Conservation (phyloP, 2,888 invertebrate species). For the Ormyrus thymus region DNA sequence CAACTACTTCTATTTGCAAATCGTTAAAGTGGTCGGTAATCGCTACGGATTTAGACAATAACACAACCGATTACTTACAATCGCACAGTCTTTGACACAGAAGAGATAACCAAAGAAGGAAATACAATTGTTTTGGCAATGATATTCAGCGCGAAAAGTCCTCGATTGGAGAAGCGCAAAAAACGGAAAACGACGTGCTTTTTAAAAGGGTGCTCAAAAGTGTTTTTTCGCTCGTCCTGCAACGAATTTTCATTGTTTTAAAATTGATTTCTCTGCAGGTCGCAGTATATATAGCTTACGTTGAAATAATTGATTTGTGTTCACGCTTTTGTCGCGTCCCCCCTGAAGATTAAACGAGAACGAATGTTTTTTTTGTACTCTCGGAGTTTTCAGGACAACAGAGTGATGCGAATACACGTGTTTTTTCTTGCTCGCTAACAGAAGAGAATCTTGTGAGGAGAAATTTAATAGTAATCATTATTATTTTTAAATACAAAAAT, state of each 20-base stretch:
- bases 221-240: neutral
- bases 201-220: constrained; percentile 19
- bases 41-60: neutral
- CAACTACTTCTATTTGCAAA: neutral
- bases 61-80: neutral
- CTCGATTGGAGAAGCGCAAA: neutral
- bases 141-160: constrained; percentile 13
- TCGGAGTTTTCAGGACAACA: constrained; percentile 36
- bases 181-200: constrained; percentile 5
- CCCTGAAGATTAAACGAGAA: neutral
- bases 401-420: constrained; percentile 17
- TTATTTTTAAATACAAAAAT: no score
- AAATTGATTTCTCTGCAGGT: neutral
- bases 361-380: constrained; percentile 32
- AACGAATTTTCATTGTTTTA: neutral
- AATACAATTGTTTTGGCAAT: constrained; percentile 40
- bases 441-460: neutral
- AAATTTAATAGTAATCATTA: no score
- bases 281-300: neutral
- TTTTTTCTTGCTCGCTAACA: constrained; percentile 18
- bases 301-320: constrained; percentile 15
- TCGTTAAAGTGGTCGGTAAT: neutral
- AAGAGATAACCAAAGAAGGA: constrained; percentile 17
- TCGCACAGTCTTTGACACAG: constrained; percentile 23
- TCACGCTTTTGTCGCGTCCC: no score